phyloP scores from a whole-genome alignment of 2,797 vertebrate species.

The Sebastolobus alascanus region DNA sequence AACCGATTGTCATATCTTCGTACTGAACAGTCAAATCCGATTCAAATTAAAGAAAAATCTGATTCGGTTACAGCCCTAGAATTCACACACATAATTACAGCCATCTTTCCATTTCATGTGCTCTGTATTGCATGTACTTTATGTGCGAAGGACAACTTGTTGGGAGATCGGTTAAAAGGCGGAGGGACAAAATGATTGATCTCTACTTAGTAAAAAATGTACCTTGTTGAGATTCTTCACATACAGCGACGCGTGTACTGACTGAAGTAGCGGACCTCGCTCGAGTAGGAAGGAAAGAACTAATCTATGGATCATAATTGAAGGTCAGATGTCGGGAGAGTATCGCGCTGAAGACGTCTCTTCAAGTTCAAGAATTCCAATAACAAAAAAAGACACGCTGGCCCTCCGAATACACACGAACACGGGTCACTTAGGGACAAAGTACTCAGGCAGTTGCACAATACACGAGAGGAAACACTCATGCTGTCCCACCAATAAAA shows the following conservation, averaged over 20 bases:
- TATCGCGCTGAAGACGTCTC: neutral
- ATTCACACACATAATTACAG: slow-evolving; percentile 3
- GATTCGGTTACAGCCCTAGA: no score
- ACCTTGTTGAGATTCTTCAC: neutral
- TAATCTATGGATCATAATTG: neutral
- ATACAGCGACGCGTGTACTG: neutral
- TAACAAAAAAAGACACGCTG: neutral
- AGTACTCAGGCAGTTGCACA: slow-evolving; percentile 28
- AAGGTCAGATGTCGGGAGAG: neutral
- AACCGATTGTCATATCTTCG: no score
- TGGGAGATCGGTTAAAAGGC: neutral
- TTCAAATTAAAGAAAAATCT: no score
- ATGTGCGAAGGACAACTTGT: neutral
- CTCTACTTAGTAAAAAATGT: neutral
- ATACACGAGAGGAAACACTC: slow-evolving; percentile 1
- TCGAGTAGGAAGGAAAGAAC: neutral
- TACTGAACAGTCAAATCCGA: no score
- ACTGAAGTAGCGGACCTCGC: neutral
- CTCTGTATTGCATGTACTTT: neutral
- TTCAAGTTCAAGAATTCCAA: neutral
- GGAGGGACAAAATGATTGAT: neutral
- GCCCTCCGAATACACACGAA: neutral
- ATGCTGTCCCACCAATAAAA: neutral
- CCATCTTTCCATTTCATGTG: neutral
- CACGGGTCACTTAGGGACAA: slow-evolving; percentile 23